A percentile compares a stretch with the other conserved stretches of the same genome.
Evolutionary conservation across 1,140 invertebrate genomes (phyloP).

Genomic region (Drosophila trapezifrons): DNA sequence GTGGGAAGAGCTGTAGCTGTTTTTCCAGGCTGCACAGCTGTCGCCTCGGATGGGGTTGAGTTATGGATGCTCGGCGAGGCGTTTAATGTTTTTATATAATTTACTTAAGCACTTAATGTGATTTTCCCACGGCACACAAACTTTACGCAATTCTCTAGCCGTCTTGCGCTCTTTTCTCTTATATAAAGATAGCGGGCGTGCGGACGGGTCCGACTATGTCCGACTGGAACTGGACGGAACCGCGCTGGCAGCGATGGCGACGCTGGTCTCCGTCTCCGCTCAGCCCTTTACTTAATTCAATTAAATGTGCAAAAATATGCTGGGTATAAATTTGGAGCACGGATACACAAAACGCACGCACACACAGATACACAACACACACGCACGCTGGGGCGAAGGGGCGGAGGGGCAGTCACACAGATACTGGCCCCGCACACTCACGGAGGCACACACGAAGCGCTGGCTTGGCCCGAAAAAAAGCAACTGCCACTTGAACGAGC

Average conservation of each 20-base stretch:
- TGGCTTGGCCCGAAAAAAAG: conserved; percentile 49
- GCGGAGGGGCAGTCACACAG: conserved; percentile 26
- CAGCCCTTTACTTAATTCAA: conserved; percentile 69
- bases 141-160: conserved; percentile 71
- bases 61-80: conserved; percentile 48
- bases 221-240: conserved; percentile 15
- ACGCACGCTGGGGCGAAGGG: conserved; percentile 6
- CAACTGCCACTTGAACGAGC: conserved; percentile 73
- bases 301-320: conserved; percentile 64
- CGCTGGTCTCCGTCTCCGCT: conserved; percentile 29
- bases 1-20: conserved; percentile 7
- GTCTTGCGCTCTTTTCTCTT: conserved; percentile 47
- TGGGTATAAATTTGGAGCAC: conserved; percentile 66
- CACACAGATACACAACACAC: conserved; percentile 47
- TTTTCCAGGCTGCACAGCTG: conserved; percentile 28
- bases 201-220: conserved; percentile 11
- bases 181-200: conserved; percentile 53
- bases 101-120: conserved; percentile 76
- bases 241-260: conserved; percentile 27
- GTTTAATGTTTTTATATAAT: conserved; percentile 76
- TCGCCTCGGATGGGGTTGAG: conserved; percentile 28
- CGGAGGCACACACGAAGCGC: conserved; percentile 37
- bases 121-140: conserved; percentile 53
- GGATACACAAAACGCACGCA: conserved; percentile 71
- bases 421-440: conserved; percentile 28